Conservation (phyloP, 2,797 vertebrate species). For the Fistularia tabacaria region DNA sequence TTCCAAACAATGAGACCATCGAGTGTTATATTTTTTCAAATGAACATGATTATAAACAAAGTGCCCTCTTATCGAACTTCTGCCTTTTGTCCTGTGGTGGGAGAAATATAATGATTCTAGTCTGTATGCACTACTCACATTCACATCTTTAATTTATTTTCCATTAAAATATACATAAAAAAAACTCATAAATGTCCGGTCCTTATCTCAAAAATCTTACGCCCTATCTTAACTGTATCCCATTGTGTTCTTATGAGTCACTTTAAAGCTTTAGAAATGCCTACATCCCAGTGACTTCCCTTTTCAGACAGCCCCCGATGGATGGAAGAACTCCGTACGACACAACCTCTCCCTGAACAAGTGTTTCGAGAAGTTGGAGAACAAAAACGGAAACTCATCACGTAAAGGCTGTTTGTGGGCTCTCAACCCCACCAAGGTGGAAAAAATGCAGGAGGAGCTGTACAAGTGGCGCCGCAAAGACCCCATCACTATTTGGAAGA, state of each 20-base stretch:
- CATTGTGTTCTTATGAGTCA: background rate
- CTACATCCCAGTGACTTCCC: background rate
- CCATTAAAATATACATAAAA: no score
- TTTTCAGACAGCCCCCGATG: conserved; percentile 93
- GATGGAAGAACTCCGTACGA: conserved; percentile 98
- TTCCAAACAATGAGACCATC: no score
- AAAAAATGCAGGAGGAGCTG: conserved; percentile 98
- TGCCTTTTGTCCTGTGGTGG: no score
- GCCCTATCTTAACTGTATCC: no score
- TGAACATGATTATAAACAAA: no score
- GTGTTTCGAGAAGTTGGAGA: conserved; percentile 97
- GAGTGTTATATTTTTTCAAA: no score
- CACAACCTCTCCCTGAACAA: conserved; percentile 98
- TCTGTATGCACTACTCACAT: no score
- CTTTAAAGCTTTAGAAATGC: background rate
- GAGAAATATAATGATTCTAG: no score
- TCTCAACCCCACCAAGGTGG: conserved; percentile 92
- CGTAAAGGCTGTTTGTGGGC: conserved; percentile 96
- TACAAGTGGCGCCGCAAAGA: conserved; percentile 99
- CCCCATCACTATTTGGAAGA: conserved; percentile 87
- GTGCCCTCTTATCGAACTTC: no score
- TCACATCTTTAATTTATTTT: no score
- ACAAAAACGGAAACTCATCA: conserved; percentile 87
- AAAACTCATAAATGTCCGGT: no score
- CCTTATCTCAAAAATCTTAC: no score